These are phyloP conservation scores for Mizuhopecten yessoensis DNA, from an alignment of 1,140 invertebrate genomes.

Conservation along the genomic window DNA sequence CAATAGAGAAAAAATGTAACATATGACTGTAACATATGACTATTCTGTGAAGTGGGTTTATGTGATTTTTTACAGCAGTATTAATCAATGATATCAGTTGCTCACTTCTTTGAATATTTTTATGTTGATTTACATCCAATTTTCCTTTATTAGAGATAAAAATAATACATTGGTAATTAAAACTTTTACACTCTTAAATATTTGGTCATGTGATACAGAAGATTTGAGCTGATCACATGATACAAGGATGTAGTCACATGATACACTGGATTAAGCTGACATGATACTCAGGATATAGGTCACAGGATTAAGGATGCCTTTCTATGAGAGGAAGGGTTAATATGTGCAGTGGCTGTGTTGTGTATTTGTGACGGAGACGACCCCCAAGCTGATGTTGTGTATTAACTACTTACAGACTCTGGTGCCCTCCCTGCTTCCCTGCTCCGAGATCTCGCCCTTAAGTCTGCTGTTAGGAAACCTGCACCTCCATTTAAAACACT, in stretches of 20 bases:
- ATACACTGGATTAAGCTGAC: not conserved
- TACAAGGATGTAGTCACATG: too few relatives aligned
- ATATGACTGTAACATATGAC: too few relatives aligned
- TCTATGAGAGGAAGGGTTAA: not conserved
- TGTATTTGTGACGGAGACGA: slow-evolving; percentile 13
- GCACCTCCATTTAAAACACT: not conserved
- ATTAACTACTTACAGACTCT: slow-evolving; percentile 18
- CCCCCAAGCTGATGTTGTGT: slow-evolving; percentile 24
- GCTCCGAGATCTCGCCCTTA: not conserved
- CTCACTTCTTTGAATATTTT: too few relatives aligned
- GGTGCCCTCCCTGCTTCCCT: not conserved
- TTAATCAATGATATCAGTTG: too few relatives aligned
- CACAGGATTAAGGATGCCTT: not conserved
- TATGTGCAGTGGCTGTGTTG: not conserved
- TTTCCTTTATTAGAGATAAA: too few relatives aligned
- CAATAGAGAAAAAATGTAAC: too few relatives aligned
- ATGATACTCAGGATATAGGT: not conserved
- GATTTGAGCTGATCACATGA: not conserved
- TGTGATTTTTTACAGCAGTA: too few relatives aligned
- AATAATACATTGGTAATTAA: not conserved
- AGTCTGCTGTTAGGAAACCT: not conserved
- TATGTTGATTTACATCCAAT: too few relatives aligned
- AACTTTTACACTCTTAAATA: not conserved
- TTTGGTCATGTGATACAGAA: not conserved
- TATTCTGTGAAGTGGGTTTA: too few relatives aligned